Evolutionary conservation across 92 coral and sea anemone species (phyloP), one percentile per base, ranked within the genome.

Genomic region (Paramuricea clavata): DNA sequence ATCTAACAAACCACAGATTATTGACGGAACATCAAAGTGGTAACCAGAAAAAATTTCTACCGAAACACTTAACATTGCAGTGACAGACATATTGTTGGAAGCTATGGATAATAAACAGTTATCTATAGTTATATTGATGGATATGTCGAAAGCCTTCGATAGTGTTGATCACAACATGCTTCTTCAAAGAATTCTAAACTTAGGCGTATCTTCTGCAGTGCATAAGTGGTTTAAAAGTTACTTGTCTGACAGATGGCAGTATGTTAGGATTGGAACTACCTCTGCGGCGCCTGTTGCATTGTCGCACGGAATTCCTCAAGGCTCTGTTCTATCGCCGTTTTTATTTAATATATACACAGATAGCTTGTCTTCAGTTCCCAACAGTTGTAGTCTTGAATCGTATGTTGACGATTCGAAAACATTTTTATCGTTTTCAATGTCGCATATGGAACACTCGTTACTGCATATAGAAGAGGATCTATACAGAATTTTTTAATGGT

Each of bases 331-430:
- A 27, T 90, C 93, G 44, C 93, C 91, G 16, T 72, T 91, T 12
- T 59, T 91, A 25, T 87, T 91, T 60, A 74, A 76, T 30, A 81
- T 81, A 21, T 90, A 90, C 50, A 28, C 68, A 23, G 80, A 61
- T 19, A 90, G 87, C 49, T 83, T 81, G 16, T 21, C 91, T 10
- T 44, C 72, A 10, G 76, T 62, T 11, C 74, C 81, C 2, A 81
- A 64, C 0, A 13, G 1, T 13, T 85, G 92, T 79, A 19, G 41
- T 32, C 78, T 92, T 4, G 90, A 92, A 49, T 92, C 92, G 36
- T 92, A 85, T 39, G 88, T 92, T 9, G 94, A 92, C 41, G 90
- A 92, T 70, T 64, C 90, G 22, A 92, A 92, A 47, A 21, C 85
- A 25, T 75, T 85, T 57, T 12, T 79, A 32, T 92, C 90, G 17